Percentiles rank a stretch among this genome's conserved stretches.
phyloP scores from a whole-genome alignment of 2,888 invertebrate species.

The Latheticus oryzae region DNA sequence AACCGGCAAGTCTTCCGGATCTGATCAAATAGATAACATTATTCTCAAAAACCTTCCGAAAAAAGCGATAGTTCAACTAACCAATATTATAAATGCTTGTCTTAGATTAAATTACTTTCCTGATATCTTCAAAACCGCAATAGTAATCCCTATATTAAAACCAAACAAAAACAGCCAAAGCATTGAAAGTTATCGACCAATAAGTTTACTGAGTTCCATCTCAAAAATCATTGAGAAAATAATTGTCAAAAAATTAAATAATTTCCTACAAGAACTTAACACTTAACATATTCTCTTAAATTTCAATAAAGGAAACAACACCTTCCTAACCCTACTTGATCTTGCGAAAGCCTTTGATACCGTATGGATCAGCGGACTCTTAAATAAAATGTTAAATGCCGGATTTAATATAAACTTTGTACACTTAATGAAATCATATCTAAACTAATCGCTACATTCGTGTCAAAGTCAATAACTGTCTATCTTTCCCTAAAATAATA shows the following conservation, averaged over 20 bases:
- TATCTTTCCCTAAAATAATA: neutral
- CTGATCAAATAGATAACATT: conserved; percentile 16
- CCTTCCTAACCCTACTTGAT: conserved; percentile 54
- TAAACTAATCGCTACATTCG: neutral
- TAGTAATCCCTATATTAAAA: conserved; percentile 8
- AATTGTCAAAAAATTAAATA: conserved; percentile 1
- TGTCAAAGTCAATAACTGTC: neutral
- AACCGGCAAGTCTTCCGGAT: conserved; percentile 26
- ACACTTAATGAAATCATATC: conserved; percentile 17
- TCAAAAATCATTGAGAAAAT: conserved; percentile 21
- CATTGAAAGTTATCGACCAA: conserved; percentile 23
- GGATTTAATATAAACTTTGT: conserved; percentile 1
- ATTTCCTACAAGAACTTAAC: neutral
- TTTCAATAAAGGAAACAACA: conserved; percentile 47
- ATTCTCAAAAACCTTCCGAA: conserved; percentile 3
- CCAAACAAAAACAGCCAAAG: neutral
- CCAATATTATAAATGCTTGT: conserved; percentile 20
- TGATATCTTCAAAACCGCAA: conserved; percentile 26
- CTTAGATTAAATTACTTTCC: conserved; percentile 20
- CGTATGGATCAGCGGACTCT: conserved; percentile 55
- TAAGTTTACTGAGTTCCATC: conserved; percentile 26
- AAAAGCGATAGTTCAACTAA: conserved; percentile 1
- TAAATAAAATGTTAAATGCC: conserved; percentile 45
- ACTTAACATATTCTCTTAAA: conserved; percentile 1
- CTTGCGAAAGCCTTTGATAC: conserved; percentile 57